phyloP scores from a whole-genome alignment of 2,797 vertebrate genomes.

The Melanotaenia maccullochi region DNA sequence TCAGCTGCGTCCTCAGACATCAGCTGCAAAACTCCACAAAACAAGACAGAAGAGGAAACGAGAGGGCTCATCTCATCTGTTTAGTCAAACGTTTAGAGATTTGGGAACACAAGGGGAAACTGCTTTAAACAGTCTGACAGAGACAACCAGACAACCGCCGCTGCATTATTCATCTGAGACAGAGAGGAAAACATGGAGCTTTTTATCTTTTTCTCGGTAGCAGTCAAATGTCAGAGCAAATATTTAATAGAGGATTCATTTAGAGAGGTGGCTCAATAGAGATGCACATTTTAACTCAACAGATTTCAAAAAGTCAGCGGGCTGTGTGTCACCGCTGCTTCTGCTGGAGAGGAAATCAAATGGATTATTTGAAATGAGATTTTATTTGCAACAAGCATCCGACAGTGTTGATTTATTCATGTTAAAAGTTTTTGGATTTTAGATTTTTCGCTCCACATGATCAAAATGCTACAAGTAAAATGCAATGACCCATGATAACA shows the following conservation, averaged over 20 bases:
- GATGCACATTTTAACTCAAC: not conserved
- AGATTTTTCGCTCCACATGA: not conserved
- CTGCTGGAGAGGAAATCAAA: not conserved
- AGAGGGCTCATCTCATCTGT: conserved; percentile 37
- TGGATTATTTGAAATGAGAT: not conserved
- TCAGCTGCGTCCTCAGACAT: conserved; percentile 38
- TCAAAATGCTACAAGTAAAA: not conserved
- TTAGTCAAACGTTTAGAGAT: conserved; percentile 34
- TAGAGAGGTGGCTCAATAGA: conserved; percentile 9
- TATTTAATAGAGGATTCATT: conserved; percentile 15
- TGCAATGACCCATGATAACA: not conserved
- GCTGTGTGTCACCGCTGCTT: too few species aligned
- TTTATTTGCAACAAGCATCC: not conserved
- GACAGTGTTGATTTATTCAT: not conserved
- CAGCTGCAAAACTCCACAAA: conserved; percentile 35
- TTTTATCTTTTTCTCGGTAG: conserved; percentile 39
- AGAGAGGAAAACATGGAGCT: conserved; percentile 21
- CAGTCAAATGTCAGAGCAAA: conserved; percentile 33
- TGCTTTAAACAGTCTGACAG: conserved; percentile 29
- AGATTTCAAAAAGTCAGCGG: conserved; percentile 1
- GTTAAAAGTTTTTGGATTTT: not conserved
- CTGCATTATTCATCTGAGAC: conserved; percentile 52
- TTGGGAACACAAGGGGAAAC: conserved; percentile 16
- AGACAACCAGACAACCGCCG: conserved; percentile 9
- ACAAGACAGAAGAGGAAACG: conserved; percentile 11